A percentile compares a stretch with the other conserved stretches of the same genome.
Evolutionary conservation across 2,113 vertebrate species (phyloP).

Genomic region (Oryzias melastigma): DNA sequence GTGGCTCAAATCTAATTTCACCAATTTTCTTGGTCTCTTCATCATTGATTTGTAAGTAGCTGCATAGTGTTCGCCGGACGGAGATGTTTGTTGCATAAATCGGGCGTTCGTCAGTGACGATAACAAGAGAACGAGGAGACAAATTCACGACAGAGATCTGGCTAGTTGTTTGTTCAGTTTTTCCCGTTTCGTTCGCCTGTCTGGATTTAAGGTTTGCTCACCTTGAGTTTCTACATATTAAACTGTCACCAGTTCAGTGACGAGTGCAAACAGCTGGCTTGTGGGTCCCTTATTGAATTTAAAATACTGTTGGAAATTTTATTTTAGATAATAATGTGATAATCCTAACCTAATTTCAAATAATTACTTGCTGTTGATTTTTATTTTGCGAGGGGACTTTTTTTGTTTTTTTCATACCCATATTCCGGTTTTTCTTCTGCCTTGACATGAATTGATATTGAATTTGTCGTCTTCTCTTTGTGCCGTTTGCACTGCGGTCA

Average conservation of each 20-base stretch:
- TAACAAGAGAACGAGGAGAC: slow-evolving; percentile 24
- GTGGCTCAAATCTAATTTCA: slow-evolving; percentile 61
- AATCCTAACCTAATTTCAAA: slow-evolving; percentile 71
- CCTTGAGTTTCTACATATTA: slow-evolving; percentile 28
- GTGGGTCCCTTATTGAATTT: slow-evolving; percentile 66
- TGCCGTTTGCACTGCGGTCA: slow-evolving; percentile 25
- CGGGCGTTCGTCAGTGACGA: slow-evolving; percentile 45
- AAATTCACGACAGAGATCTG: neutral
- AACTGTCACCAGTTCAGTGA: slow-evolving; percentile 41
- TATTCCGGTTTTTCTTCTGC: slow-evolving; percentile 51
- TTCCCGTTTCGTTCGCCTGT: slow-evolving; percentile 45
- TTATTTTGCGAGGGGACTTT: slow-evolving; percentile 62
- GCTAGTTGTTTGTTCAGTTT: slow-evolving; percentile 12
- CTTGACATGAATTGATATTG: slow-evolving; percentile 46
- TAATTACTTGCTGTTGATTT: slow-evolving; percentile 70
- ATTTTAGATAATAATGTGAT: slow-evolving; percentile 76
- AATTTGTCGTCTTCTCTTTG: slow-evolving; percentile 39
- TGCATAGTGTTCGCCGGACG: slow-evolving; percentile 43
- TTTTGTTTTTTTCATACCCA: slow-evolving; percentile 10
- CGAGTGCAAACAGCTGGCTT: slow-evolving; percentile 62
- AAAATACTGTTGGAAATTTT: slow-evolving; percentile 67
- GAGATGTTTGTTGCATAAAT: slow-evolving; percentile 45
- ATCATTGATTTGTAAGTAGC: slow-evolving; percentile 60
- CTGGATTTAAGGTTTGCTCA: slow-evolving; percentile 49
- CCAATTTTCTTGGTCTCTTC: slow-evolving; percentile 56